Evolutionary conservation across 2,113 vertebrate genomes (phyloP), one percentile per base, ranked within the genome.

Genomic region (human): DNA sequence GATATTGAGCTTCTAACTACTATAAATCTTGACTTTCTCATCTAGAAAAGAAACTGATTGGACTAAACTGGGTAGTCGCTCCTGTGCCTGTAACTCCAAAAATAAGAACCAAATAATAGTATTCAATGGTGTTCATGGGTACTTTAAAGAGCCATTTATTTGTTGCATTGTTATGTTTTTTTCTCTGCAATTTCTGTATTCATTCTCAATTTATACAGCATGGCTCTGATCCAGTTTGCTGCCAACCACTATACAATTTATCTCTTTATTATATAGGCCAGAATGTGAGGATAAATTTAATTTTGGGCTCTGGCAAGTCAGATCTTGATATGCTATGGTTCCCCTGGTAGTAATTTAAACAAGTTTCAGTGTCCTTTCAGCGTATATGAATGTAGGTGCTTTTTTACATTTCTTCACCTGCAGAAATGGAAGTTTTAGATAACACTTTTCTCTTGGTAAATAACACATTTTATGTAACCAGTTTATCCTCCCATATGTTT

Each of bases 221-320:
- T 84, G 90, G 78, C 50, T 66, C 64, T 78, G 43, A 81, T 78
- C 59, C 73, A 81, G 18, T 81, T 90, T 90, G 23, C 90, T 81
- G 89, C 66, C 95, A 90, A 57, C 22, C 8, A 61, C 57, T 80
- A 48, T 94, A 78, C 20, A 23, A 90, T 82, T 73, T 80, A 3
- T 87, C 38, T 95, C 30, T 92, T 90, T 96, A 90, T 90, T 89
- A 70, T 27, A 85, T 6, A 76, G 72, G 20, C 85, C 66, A 91
- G 81, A 81, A 95, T 91, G 66, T 82, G 89, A 79, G 17, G 32
- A 89, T 86, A 55, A 96, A 90, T 35, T 94, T 81, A 70, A 96
- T 92, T 92, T 87, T 9, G 88, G 30, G 2, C 57, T 90, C 43
- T 45, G 48, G 91, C 10, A 61, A 92, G 61, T 95, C 75, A 85